Evolutionary conservation across 2,797 vertebrate genomes (phyloP), one percentile per base, ranked within the genome.

Genomic region (Mastacembelus armatus): DNA sequence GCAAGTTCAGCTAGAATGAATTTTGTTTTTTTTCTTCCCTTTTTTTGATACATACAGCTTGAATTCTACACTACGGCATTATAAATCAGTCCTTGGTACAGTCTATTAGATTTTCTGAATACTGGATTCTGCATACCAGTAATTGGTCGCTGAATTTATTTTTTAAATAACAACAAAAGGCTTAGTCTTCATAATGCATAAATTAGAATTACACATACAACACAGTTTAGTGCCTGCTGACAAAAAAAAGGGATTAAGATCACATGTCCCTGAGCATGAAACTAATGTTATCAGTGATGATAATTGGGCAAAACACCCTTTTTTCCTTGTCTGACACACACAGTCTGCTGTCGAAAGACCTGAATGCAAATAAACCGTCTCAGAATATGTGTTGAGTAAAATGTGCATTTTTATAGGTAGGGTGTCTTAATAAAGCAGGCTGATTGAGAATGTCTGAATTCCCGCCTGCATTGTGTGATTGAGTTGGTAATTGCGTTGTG

Each of bases 401-500:
- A 40, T 66, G 47, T 68, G 48, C 35, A 19, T 81, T 81, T 79
- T 72, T 71, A 60, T 33, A 80, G 62, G 64, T 47, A 82, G 69
- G 67, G 68, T 81, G 83, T 87, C 62, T 85, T 81, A 74, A 91
- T 88, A 84, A 90, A 86, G 77, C 63, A 49, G 74, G 35, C 71
- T 81, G 80, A 90, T 77, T 81, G 83, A 82, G 77, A 83, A 74
- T 35, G n/a, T 78, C 71, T 80, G 85, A 84, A 89, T 85, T 88
- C 82, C 52, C 50, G 32, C 64, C 69, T 65, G 82, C 77, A 71
- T 48, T 64, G 69, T 72, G 85, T 52, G 81, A 85, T 88, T 83
- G 72, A 82, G 74, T 69, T 69, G 64, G 79, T 92, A 92, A 93
- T 91, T 92, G 87, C 82, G 68, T 80, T 63, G 88, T 19, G 32